Base-by-base conservation (phyloP, 2,888 invertebrate genomes). In the Nemurella pictetii region DNA sequence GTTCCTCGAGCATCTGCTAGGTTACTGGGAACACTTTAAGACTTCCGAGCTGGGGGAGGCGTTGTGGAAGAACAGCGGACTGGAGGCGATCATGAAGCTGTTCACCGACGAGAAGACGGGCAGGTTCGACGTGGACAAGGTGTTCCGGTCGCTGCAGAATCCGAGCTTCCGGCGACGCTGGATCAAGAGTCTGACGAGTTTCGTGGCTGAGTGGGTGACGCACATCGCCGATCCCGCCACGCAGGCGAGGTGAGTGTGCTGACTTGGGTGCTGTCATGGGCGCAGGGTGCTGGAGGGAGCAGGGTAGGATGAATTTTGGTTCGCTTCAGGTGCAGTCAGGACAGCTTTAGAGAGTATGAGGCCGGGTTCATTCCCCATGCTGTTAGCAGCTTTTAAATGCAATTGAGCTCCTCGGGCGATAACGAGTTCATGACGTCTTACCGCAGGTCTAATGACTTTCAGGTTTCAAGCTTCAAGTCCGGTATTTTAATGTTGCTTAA, bases 111-210 rank as follows among this genome's bases (percentile, higher is more conserved):
- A 94, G 0, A n/a, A n/a, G 55, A 92, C 94, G 84, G 96, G 96
- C 0, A 93, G 93, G 86, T 90, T 96, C 85, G 94, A 94, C 88
- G 95, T 95, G 87, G 94, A 94, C 78, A 92, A 93, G 87, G 94
- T 96, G 88, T 93, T 96, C 87, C 95, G 94, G 88, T 94, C 95
- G 87, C 93, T 97, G 87, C 96, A 96, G 89, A 96, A 96, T 89
- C 95, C 95, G 85, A 94, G 94, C 80, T 95, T 96, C 88, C 93
- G 96, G 86, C 93, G 95, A 82, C 94, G 95, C 87, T 96, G 96
- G 96, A 95, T 96, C 87, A 94, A 94, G 88, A 93, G 94, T 4
- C 93, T 95, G 9, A 95, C 96, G 0, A 93, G 93, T 86, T 95
- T 95, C 88, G 90, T 96, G 86, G 95, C 95, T 0, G 94, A 95